Evolutionary conservation across 2,113 vertebrate species (phyloP).

Genomic region (Struthio camelus): DNA sequence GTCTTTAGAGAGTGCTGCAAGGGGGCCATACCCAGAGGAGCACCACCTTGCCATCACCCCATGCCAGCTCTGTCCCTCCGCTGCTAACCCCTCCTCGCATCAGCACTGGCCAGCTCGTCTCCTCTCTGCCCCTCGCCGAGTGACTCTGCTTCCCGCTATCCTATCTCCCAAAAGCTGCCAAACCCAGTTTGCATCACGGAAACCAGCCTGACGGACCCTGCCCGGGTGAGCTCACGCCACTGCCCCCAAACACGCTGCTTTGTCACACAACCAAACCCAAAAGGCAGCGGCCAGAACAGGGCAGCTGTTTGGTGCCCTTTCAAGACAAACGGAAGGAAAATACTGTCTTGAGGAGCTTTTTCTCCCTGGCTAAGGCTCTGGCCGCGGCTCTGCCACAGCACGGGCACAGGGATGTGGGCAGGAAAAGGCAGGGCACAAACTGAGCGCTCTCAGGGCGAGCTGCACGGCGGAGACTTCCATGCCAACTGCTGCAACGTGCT

Average conservation of each 20-base stretch:
- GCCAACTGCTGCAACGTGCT: not conserved
- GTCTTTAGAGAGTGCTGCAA: not conserved
- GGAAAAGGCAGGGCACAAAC: not conserved
- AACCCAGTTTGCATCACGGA: not conserved
- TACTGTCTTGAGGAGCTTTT: not conserved
- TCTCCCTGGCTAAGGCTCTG: not conserved
- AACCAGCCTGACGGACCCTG: not conserved
- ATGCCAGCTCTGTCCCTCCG: not conserved
- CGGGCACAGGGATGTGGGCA: not conserved
- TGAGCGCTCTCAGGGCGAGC: not conserved
- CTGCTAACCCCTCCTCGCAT: too few relatives aligned
- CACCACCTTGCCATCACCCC: too few relatives aligned
- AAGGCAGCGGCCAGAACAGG: not conserved
- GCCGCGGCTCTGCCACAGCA: fast-evolving
- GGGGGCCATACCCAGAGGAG: not conserved
- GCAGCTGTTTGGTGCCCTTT: not conserved
- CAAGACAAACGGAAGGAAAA: not conserved
- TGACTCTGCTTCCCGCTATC: not conserved
- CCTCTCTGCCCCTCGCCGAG: not conserved
- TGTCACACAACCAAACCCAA: not conserved
- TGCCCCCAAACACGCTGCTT: conserved; percentile 19
- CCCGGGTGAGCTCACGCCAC: not conserved
- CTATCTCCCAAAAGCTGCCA: not conserved
- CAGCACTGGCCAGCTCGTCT: conserved; percentile 15
- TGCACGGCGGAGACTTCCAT: not conserved